A percentile compares a stretch with the other conserved stretches of the same genome.
phyloP scores from a whole-genome alignment of 1,140 invertebrate species.

The Helicoverpa armigera region DNA sequence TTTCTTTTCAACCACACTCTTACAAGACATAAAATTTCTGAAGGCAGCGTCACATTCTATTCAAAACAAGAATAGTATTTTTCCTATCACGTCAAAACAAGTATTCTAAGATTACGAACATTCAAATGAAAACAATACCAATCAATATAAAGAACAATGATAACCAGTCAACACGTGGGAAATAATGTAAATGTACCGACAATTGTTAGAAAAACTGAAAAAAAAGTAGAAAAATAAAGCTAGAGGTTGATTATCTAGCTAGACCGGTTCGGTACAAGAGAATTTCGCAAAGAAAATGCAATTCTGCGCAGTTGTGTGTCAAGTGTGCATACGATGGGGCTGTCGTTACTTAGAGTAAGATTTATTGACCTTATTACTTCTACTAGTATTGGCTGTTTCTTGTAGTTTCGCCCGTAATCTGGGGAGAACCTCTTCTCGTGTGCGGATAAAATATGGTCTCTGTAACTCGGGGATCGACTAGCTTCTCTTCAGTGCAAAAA shows the following conservation, averaged over 20 bases:
- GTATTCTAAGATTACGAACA: neutral
- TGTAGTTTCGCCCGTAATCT: too few species aligned
- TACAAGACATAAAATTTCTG: neutral
- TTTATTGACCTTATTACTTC: constrained; percentile 30
- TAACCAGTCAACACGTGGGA: constrained; percentile 57
- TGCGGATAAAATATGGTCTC: too few species aligned
- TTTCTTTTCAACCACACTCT: too few species aligned
- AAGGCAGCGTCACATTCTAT: neutral
- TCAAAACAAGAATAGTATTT: constrained; percentile 3
- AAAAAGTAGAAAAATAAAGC: constrained; percentile 58
- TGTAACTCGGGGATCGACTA: too few species aligned
- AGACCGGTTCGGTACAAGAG: constrained; percentile 64
- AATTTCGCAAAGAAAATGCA: constrained; percentile 57
- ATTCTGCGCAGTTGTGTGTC: constrained; percentile 57
- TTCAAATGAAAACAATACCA: neutral
- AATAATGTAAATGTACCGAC: constrained; percentile 53
- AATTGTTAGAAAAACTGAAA: constrained; percentile 57
- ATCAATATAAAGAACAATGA: neutral
- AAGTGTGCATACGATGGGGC: constrained; percentile 63
- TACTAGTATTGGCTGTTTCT: neutral
- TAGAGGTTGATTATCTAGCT: constrained; percentile 60
- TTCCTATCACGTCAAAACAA: neutral
- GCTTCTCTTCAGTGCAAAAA: too few species aligned
- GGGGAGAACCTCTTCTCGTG: too few species aligned
- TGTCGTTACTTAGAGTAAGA: constrained; percentile 72